Conservation (phyloP, 2,113 vertebrate genomes). For the Neoarius graeffei region DNA sequence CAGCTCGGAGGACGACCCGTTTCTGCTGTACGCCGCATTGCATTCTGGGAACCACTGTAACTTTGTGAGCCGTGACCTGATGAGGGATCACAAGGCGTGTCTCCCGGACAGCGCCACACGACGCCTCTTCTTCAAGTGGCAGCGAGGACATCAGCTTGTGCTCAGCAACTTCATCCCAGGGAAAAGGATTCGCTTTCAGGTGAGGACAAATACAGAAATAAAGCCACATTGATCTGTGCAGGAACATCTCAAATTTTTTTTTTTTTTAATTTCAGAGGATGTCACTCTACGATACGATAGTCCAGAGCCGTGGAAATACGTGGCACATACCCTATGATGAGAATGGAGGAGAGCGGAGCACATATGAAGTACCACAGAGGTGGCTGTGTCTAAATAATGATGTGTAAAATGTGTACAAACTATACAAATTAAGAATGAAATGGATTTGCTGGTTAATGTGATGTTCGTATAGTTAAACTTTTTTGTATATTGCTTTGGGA, state of each 20-base stretch:
- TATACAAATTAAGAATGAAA: conserved; percentile 12
- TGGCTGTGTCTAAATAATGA: conserved; percentile 87
- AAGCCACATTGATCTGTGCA: background rate
- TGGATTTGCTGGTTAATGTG: background rate
- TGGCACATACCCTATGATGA: conserved; percentile 96
- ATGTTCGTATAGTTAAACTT: background rate
- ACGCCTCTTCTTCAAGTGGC: conserved; percentile 95
- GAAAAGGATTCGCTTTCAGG: conserved; percentile 78
- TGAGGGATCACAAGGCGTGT: conserved; percentile 96
- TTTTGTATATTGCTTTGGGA: background rate
- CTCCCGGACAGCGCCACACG: conserved; percentile 71
- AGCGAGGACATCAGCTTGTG: conserved; percentile 88
- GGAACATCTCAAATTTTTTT: background rate
- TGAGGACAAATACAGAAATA: conserved; percentile 62
- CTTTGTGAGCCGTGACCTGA: conserved; percentile 89
- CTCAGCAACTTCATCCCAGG: conserved; percentile 53
- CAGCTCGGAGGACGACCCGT: conserved; percentile 93
- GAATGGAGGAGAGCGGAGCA: conserved; percentile 73
- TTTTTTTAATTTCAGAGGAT: conserved; percentile 71
- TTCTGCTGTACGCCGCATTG: conserved; percentile 89
- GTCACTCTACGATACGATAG: conserved; percentile 81
- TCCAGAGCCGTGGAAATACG: conserved; percentile 80
- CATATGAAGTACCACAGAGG: conserved; percentile 81
- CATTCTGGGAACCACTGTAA: conserved; percentile 88
- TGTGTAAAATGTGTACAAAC: background rate